phyloP scores from a whole-genome alignment of 2,888 invertebrate genomes.

The Luperina testacea region DNA sequence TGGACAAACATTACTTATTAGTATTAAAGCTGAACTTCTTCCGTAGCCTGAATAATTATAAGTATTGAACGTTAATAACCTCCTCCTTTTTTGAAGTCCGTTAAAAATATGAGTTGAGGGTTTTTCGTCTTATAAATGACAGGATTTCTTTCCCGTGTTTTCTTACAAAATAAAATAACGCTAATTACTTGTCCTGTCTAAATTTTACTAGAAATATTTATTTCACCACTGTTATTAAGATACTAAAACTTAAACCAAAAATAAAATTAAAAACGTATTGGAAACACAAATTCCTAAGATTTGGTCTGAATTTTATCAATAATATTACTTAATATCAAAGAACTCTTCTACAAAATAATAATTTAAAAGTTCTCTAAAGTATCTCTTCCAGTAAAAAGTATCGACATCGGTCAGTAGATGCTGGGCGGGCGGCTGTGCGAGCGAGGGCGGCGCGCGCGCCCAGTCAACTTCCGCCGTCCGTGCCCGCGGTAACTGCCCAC shows the following conservation, averaged over 20 bases:
- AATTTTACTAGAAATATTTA: neutral
- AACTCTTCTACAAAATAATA: neutral
- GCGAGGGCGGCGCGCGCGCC: constrained; percentile 84
- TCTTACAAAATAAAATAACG: neutral
- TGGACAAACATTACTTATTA: neutral
- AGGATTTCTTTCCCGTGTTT: neutral
- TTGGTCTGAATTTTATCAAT: neutral
- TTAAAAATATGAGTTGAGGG: neutral
- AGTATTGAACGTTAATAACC: neutral
- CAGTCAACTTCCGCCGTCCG: constrained; percentile 78
- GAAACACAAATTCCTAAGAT: neutral
- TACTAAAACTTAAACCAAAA: too few species aligned
- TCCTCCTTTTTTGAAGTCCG: too few species aligned
- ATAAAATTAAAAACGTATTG: neutral
- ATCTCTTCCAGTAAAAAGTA: constrained; percentile 75
- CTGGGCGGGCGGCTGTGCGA: constrained; percentile 77
- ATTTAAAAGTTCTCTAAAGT: constrained; percentile 9
- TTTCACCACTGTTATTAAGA: neutral
- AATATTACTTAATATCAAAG: neutral
- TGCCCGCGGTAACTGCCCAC: constrained; percentile 64
- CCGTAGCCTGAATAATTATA: constrained; percentile 1
- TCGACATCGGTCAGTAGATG: constrained; percentile 67
- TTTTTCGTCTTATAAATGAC: neutral
- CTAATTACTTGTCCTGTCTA: neutral
- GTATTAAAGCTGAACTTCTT: neutral